phyloP scores from a whole-genome alignment of 2,888 invertebrate genomes.

The Harpalus rubripes region DNA sequence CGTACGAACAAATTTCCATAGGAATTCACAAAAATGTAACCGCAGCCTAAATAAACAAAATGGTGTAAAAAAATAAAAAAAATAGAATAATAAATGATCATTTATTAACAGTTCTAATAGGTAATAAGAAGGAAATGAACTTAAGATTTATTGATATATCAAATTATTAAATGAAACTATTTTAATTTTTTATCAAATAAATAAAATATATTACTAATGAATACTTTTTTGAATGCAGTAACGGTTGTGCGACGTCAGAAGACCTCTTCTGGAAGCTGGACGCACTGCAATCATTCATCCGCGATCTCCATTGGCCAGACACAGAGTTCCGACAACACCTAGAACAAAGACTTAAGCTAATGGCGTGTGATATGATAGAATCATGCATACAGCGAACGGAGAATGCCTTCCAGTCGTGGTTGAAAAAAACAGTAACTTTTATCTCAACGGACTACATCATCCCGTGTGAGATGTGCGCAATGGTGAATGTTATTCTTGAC shows the following conservation, averaged over 20 bases:
- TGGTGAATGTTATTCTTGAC: slow-evolving; percentile 99
- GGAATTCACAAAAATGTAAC: too few relatives aligned
- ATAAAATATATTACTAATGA: not conserved
- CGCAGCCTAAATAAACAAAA: too few relatives aligned
- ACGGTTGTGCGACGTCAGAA: slow-evolving; percentile 98
- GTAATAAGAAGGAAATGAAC: too few relatives aligned
- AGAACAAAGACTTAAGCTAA: slow-evolving; percentile 96
- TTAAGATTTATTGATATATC: too few relatives aligned
- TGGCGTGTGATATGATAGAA: slow-evolving; percentile 99
- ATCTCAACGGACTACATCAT: slow-evolving; percentile 98
- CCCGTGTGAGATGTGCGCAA: slow-evolving; percentile 98
- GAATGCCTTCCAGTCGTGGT: slow-evolving; percentile 93
- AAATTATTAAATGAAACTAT: too few relatives aligned
- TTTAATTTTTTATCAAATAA: too few relatives aligned
- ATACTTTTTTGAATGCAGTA: slow-evolving; percentile 78
- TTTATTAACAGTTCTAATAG: too few relatives aligned
- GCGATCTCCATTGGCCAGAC: slow-evolving; percentile 99
- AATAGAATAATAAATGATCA: too few relatives aligned
- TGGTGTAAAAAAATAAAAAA: too few relatives aligned
- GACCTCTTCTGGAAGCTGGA: slow-evolving; percentile 99
- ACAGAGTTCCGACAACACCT: slow-evolving; percentile 97
- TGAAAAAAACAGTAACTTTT: slow-evolving; percentile 95
- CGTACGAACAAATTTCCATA: too few relatives aligned
- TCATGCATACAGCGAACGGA: slow-evolving; percentile 96
- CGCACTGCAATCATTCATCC: slow-evolving; percentile 97